Conservation (phyloP, 1,140 invertebrate species). For the Asobara japonica region DNA sequence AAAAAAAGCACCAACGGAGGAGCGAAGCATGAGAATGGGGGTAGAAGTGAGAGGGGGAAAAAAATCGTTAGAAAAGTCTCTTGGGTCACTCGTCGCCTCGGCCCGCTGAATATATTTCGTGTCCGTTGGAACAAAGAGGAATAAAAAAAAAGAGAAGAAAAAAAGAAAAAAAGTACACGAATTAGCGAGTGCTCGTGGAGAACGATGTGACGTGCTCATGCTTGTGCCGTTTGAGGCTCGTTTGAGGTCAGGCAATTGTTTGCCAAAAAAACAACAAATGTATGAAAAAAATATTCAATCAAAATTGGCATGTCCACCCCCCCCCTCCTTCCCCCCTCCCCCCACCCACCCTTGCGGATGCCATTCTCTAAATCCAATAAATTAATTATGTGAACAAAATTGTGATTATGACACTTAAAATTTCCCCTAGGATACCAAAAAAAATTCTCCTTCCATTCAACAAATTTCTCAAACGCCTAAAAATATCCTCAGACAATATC, state of each 20-base stretch:
- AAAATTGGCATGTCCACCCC: background rate
- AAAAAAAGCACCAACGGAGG: conserved; percentile 14
- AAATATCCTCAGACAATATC: no score
- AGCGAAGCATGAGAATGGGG: conserved; percentile 18
- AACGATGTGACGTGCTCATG: background rate
- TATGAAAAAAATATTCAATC: background rate
- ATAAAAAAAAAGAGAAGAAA: background rate
- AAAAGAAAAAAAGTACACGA: conserved; percentile 17
- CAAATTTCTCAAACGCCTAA: no score
- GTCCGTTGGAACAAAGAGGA: no score
- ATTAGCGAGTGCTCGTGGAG: conserved; percentile 40
- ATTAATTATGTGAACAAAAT: no score
- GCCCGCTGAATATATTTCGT: conserved; percentile 33
- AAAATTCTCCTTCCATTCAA: no score
- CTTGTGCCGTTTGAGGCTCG: conserved; percentile 37
- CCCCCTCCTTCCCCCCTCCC: no score
- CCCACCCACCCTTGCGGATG: no score
- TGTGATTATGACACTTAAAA: no score
- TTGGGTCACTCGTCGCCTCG: conserved; percentile 49
- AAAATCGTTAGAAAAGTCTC: conserved; percentile 56
- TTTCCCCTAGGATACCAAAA: no score
- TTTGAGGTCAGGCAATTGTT: conserved; percentile 39
- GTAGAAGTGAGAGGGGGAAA: conserved; percentile 40
- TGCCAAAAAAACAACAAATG: background rate
- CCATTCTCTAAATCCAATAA: no score